phyloP scores from a whole-genome alignment of 1,140 invertebrate genomes.

The Meteorus sp. region DNA sequence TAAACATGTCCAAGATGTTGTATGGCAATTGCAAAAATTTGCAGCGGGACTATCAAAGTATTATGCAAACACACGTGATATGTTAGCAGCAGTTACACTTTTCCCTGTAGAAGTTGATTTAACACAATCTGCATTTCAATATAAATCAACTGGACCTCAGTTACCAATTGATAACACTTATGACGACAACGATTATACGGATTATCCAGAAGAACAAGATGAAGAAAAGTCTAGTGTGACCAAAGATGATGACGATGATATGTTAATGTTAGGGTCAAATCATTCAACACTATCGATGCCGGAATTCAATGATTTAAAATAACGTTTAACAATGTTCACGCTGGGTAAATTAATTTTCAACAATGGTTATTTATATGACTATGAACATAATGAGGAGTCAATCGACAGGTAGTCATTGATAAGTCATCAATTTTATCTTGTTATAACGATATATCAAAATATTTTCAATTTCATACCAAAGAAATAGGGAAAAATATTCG shows the following conservation, averaged over 20 bases:
- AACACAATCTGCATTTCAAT: slow-evolving; percentile 87
- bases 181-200: slow-evolving; percentile 55
- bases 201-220: slow-evolving; percentile 41
- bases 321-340: slow-evolving; percentile 13
- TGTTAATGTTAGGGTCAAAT: slow-evolving; percentile 30
- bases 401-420: too few relatives aligned
- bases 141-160: slow-evolving; percentile 70
- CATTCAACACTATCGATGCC: slow-evolving; percentile 3
- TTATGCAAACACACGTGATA: slow-evolving; percentile 65
- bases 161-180: slow-evolving; percentile 42
- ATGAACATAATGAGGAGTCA: too few relatives aligned
- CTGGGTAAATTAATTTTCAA: not conserved
- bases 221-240: too few relatives aligned
- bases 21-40: slow-evolving; percentile 79
- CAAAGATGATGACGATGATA: slow-evolving; percentile 31
- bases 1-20: slow-evolving; percentile 95
- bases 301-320: slow-evolving; percentile 9
- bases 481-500: not conserved
- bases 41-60: slow-evolving; percentile 80
- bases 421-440: not conserved
- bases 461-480: slow-evolving; percentile 1
- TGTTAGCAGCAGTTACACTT: slow-evolving; percentile 74
- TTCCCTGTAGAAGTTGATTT: slow-evolving; percentile 98
- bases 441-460: not conserved
- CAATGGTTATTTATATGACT: too few relatives aligned